These are phyloP conservation scores for Thinocorus orbignyianus DNA, from an alignment of 2,113 vertebrate genomes.

Conservation along the genomic window DNA sequence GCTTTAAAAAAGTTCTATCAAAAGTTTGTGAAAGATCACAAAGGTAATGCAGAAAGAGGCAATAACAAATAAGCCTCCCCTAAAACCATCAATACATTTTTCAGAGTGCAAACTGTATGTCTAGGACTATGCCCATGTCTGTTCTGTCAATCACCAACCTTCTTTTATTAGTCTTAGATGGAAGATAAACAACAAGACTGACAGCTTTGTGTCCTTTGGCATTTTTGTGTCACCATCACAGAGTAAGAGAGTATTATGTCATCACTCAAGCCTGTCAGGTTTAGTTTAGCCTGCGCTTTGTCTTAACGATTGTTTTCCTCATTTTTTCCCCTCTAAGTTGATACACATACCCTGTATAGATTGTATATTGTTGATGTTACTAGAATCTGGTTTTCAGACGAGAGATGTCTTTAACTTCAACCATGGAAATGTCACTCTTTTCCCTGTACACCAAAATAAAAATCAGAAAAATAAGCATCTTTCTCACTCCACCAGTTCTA, in stretches of 20 bases:
- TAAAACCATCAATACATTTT: slow-evolving; percentile 48
- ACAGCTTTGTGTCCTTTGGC: slow-evolving; percentile 75
- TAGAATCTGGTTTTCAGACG: background rate
- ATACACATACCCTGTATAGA: background rate
- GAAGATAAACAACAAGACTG: slow-evolving; percentile 78
- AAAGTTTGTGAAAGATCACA: background rate
- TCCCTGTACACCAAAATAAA: background rate
- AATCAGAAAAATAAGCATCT: background rate
- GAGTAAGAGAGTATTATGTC: slow-evolving; percentile 71
- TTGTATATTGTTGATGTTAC: slow-evolving; percentile 32
- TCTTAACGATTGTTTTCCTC: slow-evolving; percentile 64
- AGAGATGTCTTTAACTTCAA: background rate
- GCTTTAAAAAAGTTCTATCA: background rate
- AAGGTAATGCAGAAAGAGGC: background rate
- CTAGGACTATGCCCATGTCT: slow-evolving; percentile 26
- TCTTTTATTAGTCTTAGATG: slow-evolving; percentile 72
- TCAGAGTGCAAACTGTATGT: background rate
- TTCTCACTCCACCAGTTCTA: background rate
- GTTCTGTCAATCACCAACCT: slow-evolving; percentile 65
- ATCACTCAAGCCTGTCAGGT: slow-evolving; percentile 73
- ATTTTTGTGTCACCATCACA: slow-evolving; percentile 71
- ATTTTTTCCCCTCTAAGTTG: background rate
- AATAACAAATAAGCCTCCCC: slow-evolving; percentile 33
- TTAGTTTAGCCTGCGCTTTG: slow-evolving; percentile 51
- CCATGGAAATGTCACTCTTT: background rate